Conservation (phyloP, 2,888 invertebrate genomes). For the Autographa gamma region DNA sequence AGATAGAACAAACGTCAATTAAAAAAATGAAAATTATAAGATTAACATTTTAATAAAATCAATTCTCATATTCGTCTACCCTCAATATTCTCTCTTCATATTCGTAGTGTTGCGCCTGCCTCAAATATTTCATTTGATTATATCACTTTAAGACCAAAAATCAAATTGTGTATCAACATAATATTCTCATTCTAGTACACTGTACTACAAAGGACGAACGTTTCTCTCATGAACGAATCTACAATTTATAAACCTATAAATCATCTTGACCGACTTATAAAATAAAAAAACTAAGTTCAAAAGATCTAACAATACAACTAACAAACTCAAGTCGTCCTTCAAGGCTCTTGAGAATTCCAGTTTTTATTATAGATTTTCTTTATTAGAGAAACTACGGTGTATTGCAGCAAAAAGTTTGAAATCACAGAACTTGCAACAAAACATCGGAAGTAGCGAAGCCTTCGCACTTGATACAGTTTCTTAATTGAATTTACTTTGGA, state of each 20-base stretch:
- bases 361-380: slow-evolving; percentile 21
- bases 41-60: no score
- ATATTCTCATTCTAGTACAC: no score
- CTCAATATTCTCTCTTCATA: no score
- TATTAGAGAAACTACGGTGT: slow-evolving; percentile 22
- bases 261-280: slow-evolving; percentile 9
- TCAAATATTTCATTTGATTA: no score
- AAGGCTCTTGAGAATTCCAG: slow-evolving; percentile 9
- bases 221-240: no score
- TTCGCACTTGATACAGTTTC: slow-evolving; percentile 53
- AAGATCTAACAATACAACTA: slow-evolving; percentile 20
- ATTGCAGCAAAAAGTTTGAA: slow-evolving; percentile 25
- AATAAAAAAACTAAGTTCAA: slow-evolving; percentile 18
- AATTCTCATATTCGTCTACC: no score
- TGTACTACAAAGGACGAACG: no score
- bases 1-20: no score
- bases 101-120: no score
- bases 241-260: neutral
- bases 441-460: slow-evolving; percentile 39
- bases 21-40: no score
- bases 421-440: slow-evolving; percentile 36
- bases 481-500: slow-evolving; percentile 57
- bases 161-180: no score
- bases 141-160: no score
- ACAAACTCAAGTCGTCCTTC: slow-evolving; percentile 16